phyloP scores from a whole-genome alignment of 1,140 invertebrate species.

The Calosoma granatense region DNA sequence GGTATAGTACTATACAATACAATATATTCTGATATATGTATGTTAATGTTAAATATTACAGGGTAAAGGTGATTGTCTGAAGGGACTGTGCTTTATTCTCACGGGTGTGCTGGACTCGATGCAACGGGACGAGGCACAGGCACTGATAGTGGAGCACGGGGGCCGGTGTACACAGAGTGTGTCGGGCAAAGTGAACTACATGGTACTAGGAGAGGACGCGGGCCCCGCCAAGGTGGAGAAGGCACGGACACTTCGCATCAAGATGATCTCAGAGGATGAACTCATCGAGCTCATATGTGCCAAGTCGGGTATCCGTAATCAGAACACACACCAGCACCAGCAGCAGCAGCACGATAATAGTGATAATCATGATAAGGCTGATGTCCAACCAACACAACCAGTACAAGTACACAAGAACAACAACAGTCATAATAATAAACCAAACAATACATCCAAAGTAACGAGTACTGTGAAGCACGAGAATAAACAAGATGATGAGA shows the following conservation, averaged over 20 bases:
- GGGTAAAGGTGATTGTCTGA: conserved; percentile 65
- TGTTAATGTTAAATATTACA: too few species aligned
- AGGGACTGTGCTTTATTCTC: conserved; percentile 68
- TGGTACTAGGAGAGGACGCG: conserved; percentile 73
- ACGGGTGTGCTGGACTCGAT: conserved; percentile 85
- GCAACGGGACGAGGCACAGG: conserved; percentile 67
- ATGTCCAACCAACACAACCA: not conserved
- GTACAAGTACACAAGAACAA: conserved; percentile 14
- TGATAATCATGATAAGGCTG: conserved; percentile 13
- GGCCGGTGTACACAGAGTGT: conserved; percentile 63
- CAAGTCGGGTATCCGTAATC: conserved; percentile 33
- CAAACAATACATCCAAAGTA: conserved; percentile 15
- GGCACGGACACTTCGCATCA: conserved; percentile 57
- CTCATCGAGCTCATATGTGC: conserved; percentile 68
- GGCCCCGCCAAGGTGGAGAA: conserved; percentile 77
- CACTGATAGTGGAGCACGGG: conserved; percentile 68
- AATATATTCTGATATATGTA: not conserved
- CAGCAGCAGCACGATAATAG: too few species aligned
- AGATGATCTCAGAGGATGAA: conserved; percentile 71
- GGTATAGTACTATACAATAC: conserved; percentile 35
- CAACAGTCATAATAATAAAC: conserved; percentile 12
- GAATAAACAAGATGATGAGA: conserved; percentile 8
- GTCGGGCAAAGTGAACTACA: conserved; percentile 67
- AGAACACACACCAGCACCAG: conserved; percentile 21
- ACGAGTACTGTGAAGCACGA: conserved; percentile 7